Conservation (phyloP, 2,888 invertebrate species). For the Mesoligia furuncula region DNA sequence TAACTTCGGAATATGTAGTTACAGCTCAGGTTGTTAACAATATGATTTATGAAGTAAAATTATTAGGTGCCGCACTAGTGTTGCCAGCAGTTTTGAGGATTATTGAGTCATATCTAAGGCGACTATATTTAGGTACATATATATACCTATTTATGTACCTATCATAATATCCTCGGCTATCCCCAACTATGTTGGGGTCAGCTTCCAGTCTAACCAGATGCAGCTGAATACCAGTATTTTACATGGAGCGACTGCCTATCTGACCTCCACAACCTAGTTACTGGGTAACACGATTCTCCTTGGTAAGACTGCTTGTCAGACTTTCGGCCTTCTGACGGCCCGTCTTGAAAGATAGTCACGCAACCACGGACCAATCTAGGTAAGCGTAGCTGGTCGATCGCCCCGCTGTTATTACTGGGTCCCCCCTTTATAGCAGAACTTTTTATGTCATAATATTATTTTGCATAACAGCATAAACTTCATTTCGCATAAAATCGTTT, state of each 20-base stretch:
- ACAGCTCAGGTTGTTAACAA: constrained; percentile 15
- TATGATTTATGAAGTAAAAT: constrained; percentile 25
- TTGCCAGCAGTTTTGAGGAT: constrained; percentile 4
- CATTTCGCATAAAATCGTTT: too few species aligned
- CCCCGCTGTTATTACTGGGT: not conserved
- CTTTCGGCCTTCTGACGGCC: not conserved
- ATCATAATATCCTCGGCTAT: not conserved
- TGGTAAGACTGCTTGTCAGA: not conserved
- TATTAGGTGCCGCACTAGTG: not conserved
- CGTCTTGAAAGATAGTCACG: not conserved
- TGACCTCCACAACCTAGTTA: not conserved
- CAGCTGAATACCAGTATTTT: not conserved
- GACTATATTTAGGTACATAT: not conserved
- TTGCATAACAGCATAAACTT: too few species aligned
- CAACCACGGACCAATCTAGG: not conserved
- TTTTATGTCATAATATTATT: too few species aligned
- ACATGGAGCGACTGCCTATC: not conserved
- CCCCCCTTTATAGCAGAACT: too few species aligned
- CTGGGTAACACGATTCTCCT: not conserved
- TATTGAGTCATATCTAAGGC: constrained; percentile 6
- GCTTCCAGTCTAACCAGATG: not conserved
- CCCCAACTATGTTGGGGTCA: not conserved
- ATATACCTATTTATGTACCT: not conserved
- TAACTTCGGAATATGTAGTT: constrained; percentile 3
- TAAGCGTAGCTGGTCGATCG: not conserved